Percentiles rank a stretch among this genome's conserved stretches.
phyloP scores from a whole-genome alignment of 2,797 vertebrate genomes.

The Anisognathus igniventris region DNA sequence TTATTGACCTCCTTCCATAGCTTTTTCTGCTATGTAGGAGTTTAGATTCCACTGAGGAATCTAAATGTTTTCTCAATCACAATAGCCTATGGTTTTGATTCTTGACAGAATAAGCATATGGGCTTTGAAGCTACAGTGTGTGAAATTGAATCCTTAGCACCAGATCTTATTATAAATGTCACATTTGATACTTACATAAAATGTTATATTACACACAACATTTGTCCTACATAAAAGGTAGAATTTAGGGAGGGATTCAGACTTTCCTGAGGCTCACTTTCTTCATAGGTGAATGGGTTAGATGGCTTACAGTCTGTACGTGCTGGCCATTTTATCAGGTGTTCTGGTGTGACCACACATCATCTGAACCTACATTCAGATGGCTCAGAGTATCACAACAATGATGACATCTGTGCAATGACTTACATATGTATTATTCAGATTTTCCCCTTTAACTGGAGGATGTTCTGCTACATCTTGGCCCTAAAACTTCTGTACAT shows the following conservation, averaged over 20 bases:
- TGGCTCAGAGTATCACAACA: not conserved
- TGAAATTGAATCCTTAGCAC: conserved; percentile 61
- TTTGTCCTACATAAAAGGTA: conserved; percentile 27
- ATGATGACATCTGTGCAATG: not conserved
- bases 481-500: not conserved
- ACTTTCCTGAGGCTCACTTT: not conserved
- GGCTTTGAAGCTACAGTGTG: not conserved
- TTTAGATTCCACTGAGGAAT: conserved; percentile 11
- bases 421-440: not conserved
- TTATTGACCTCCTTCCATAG: not conserved
- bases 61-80: conserved; percentile 26
- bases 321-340: not conserved
- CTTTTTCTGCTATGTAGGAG: not conserved
- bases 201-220: conserved; percentile 23
- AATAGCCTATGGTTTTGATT: conserved; percentile 52
- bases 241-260: not conserved
- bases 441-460: not conserved
- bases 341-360: not conserved
- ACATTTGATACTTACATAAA: conserved; percentile 28
- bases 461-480: not conserved
- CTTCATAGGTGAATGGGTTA: not conserved
- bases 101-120: conserved; percentile 40
- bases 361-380: not conserved
- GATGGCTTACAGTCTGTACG: not conserved
- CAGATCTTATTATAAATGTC: conserved; percentile 53